Base-by-base conservation (phyloP, 2,113 vertebrate genomes). In the Cyphomyrus plagiostoma region DNA sequence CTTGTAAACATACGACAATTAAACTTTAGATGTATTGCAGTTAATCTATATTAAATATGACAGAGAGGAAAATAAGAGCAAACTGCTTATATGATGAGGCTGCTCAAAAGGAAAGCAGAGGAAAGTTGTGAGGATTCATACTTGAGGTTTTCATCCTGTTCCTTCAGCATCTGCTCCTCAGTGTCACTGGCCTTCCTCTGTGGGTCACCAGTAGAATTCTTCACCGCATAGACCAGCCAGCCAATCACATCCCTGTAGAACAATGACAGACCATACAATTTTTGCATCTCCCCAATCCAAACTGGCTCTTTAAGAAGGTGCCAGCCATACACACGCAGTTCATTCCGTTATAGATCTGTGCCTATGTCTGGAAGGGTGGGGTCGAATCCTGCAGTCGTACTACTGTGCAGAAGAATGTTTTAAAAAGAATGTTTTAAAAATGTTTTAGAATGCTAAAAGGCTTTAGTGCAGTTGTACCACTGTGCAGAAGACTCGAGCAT, bases 161-260 rank as follows among this genome's bases (percentile, higher is more conserved):
- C 93, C 89, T 53, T 92, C 84, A 90, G 19, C 30, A 52, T 42
- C 3, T 90, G 80, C 26, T 42, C 46, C 39, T 86, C 46, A 82
- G 77, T 89, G 46, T 80, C 58, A 83, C 91, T 52, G 52, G 10
- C 66, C 11, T 52, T 88, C 19, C 91, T 88, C 62, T 85, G 91
- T n/a, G 89, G 62, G 23, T 58, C 13, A 23, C 86, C 91, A 35
- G 93, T 93, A 45, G 94, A 94, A 89, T 94, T 94, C n/a, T 91
- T 95, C 42, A 97, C 94, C 48, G 95, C 94, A 92, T 91, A 92
- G 21, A 97, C 95, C 90, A 99, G 88, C 98, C 98, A 99, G 90
- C 94, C 93, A 23, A 98, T 95, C 89, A 98, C 94, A 58, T 98
- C 97, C 92, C 98, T 99, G 92, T 8, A 90, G 94, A 87, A 92